phyloP scores from a whole-genome alignment of 2,888 invertebrate species.

The Gymnosoma rotundatum region DNA sequence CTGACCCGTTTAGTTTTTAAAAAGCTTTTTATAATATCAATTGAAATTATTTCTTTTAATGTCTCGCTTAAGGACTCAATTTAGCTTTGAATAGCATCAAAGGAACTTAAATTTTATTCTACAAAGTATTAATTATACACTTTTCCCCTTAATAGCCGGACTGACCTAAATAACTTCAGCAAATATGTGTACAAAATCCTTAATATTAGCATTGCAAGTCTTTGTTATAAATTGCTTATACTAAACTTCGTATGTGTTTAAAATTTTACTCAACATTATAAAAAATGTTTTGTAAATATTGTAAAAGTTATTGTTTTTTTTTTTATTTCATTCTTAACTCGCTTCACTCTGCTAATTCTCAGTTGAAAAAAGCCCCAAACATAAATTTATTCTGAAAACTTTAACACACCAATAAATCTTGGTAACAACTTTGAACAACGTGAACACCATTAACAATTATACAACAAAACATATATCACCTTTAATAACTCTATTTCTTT shows the following conservation, averaged over 20 bases:
- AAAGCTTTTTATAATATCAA: no score
- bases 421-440: slow-evolving; percentile 19
- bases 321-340: not conserved
- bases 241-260: not conserved
- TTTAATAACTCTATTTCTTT: slow-evolving; percentile 59
- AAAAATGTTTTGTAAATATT: slow-evolving; percentile 54
- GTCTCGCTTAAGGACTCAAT: no score
- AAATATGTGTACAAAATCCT: slow-evolving; percentile 48
- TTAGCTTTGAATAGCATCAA: no score
- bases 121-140: no score
- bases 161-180: slow-evolving; percentile 36
- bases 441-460: not conserved
- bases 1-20: no score
- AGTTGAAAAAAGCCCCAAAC: slow-evolving; percentile 31
- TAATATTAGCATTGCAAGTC: slow-evolving; percentile 28
- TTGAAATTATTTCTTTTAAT: no score
- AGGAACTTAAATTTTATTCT: no score
- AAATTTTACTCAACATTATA: slow-evolving; percentile 41
- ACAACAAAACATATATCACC: slow-evolving; percentile 48
- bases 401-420: slow-evolving; percentile 49
- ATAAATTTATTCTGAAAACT: slow-evolving; percentile 47
- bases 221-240: slow-evolving; percentile 9
- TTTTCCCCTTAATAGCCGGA: not conserved
- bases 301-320: slow-evolving; percentile 25
- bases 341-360: slow-evolving; percentile 16